Conservation (phyloP, 2,113 vertebrate species). For the Synchiropus splendidus region DNA sequence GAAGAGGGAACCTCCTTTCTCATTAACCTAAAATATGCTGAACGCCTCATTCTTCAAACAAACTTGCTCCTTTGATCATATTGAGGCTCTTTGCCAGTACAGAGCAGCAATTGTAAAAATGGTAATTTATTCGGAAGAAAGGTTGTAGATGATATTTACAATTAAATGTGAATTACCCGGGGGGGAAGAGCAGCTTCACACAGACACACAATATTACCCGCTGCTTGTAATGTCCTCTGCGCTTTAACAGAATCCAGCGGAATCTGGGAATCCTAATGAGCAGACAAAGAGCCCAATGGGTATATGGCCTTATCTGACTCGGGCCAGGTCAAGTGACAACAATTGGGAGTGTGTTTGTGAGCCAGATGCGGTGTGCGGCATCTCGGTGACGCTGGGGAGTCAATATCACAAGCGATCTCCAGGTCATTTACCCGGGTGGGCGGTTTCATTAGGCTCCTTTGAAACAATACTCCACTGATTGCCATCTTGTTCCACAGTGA, state of each 20-base stretch:
- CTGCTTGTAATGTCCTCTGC: conserved; percentile 26
- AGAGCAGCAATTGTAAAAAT: conserved; percentile 52
- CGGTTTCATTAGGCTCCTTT: conserved; percentile 66
- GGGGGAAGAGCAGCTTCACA: conserved; percentile 26
- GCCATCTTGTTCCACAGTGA: conserved; percentile 65
- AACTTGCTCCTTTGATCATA: conserved; percentile 60
- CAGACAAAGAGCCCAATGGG: conserved; percentile 45
- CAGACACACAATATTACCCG: conserved; percentile 9
- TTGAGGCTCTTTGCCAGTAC: conserved; percentile 46
- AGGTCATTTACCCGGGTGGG: conserved; percentile 62
- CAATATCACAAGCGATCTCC: conserved; percentile 55
- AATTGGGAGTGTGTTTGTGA: conserved; percentile 17
- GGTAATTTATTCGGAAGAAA: conserved; percentile 63
- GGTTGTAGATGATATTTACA: conserved; percentile 59
- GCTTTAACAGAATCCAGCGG: conserved; percentile 20
- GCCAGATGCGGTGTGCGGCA: conserved; percentile 36
- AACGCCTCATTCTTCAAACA: conserved; percentile 58
- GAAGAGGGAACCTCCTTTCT: conserved; percentile 34
- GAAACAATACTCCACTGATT: conserved; percentile 62
- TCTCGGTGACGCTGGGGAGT: conserved; percentile 45
- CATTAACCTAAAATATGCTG: conserved; percentile 63
- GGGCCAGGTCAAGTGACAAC: conserved; percentile 37
- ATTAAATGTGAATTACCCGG: conserved; percentile 54
- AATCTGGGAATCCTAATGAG: conserved; percentile 42
- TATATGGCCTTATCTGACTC: conserved; percentile 60